These are phyloP conservation scores for Melikaiella ostensackeni DNA, from an alignment of 2,888 invertebrate genomes.

Conservation along the genomic window DNA sequence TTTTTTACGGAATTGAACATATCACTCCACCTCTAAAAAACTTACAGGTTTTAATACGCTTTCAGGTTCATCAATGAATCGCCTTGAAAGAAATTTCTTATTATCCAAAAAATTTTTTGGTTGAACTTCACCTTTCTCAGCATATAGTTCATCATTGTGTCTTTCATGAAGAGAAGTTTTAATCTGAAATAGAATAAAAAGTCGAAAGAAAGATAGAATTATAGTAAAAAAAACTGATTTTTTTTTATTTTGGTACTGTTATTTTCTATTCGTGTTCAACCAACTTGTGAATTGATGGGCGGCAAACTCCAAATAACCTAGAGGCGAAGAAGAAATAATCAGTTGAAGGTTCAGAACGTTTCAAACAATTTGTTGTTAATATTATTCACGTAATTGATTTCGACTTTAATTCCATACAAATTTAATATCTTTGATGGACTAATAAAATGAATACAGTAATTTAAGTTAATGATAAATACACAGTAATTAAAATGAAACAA, in stretches of 20 bases:
- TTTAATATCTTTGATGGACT: too few relatives aligned
- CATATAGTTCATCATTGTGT: slow-evolving; percentile 3
- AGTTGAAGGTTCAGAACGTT: not conserved
- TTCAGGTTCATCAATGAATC: not conserved
- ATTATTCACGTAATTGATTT: too few relatives aligned
- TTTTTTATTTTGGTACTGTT: not conserved
- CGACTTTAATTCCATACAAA: too few relatives aligned
- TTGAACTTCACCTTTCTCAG: not conserved
- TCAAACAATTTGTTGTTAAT: too few relatives aligned
- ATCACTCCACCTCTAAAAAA: too few relatives aligned
- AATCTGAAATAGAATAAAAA: too few relatives aligned
- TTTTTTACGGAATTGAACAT: not conserved
- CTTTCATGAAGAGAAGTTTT: not conserved
- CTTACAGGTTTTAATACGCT: not conserved
- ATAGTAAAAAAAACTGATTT: too few relatives aligned
- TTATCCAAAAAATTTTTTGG: not conserved
- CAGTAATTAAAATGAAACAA: too few relatives aligned
- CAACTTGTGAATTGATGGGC: not conserved
- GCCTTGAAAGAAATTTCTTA: not conserved
- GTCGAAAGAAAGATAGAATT: too few relatives aligned
- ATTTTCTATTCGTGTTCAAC: not conserved
- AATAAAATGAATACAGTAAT: too few relatives aligned
- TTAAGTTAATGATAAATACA: too few relatives aligned
- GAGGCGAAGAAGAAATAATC: not conserved
- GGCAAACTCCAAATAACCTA: not conserved